phyloP scores from a whole-genome alignment of 2,113 vertebrate genomes.

The Otolemur garnettii region DNA sequence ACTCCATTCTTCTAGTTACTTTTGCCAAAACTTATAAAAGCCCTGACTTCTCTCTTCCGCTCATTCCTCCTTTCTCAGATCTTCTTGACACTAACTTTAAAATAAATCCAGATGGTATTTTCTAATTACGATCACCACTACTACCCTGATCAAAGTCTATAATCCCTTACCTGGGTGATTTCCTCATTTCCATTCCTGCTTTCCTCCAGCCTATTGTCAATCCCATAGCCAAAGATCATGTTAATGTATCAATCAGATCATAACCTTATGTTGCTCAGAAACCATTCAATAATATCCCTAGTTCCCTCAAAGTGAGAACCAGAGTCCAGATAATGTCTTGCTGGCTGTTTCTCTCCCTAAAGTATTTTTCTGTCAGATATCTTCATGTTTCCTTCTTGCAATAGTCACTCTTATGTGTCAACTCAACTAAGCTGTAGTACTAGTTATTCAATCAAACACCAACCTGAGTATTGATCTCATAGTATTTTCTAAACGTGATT shows the following conservation, averaged over 20 bases:
- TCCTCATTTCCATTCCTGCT: neutral
- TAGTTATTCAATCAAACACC: conserved; percentile 24
- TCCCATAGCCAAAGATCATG: neutral
- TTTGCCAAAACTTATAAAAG: neutral
- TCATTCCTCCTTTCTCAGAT: neutral
- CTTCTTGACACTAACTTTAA: neutral
- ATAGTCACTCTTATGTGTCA: neutral
- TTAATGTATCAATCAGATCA: neutral
- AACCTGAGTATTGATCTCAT: conserved; percentile 53
- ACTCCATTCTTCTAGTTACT: neutral
- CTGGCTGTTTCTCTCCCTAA: neutral
- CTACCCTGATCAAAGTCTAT: neutral
- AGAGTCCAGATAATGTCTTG: neutral
- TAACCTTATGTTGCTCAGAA: neutral
- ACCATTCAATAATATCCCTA: neutral
- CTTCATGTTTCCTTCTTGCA: neutral
- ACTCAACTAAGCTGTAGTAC: neutral
- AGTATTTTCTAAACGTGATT: conserved; percentile 36
- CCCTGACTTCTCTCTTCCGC: neutral
- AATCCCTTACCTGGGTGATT: neutral
- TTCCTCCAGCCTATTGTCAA: neutral
- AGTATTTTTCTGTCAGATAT: neutral
- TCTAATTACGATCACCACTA: neutral
- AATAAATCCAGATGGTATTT: neutral
- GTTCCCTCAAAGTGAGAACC: neutral